Conservation (phyloP, 2,797 vertebrate genomes). For the Catamblyrhynchus diadema region DNA sequence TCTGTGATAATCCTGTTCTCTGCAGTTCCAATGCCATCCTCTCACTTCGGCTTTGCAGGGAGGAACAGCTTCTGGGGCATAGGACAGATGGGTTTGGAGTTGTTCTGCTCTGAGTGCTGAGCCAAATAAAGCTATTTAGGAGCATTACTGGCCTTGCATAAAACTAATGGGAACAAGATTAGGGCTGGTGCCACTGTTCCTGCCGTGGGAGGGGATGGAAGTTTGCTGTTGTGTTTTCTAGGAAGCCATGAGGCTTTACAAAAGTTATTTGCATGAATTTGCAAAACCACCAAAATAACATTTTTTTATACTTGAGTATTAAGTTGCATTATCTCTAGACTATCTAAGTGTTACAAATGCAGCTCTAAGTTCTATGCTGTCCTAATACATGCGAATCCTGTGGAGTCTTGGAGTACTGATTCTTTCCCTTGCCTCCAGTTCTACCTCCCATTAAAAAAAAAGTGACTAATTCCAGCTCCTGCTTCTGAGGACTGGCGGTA, state of each 20-base stretch:
- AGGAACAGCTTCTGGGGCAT: not conserved
- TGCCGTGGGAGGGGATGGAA: not conserved
- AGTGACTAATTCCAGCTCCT: not conserved
- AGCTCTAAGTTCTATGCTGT: not conserved
- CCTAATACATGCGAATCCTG: fast-evolving
- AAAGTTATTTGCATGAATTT: not conserved
- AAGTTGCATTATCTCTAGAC: not conserved
- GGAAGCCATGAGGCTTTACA: not conserved
- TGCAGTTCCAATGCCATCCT: not conserved
- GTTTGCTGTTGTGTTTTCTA: not conserved
- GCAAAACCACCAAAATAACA: not conserved
- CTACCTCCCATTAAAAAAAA: not conserved
- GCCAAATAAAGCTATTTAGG: not conserved
- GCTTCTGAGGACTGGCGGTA: not conserved
- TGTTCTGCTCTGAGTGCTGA: not conserved
- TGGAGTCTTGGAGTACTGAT: not conserved
- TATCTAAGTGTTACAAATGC: not conserved
- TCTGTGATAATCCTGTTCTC: not conserved
- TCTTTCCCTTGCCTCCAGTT: not conserved
- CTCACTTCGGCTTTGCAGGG: not conserved
- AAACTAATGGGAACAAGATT: not conserved
- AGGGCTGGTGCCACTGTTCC: not conserved
- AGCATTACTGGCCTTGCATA: not conserved
- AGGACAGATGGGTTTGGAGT: not conserved
- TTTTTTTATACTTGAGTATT: not conserved